Evolutionary conservation across 2,797 vertebrate species (phyloP).

Genomic region (Muscicapa comitata): DNA sequence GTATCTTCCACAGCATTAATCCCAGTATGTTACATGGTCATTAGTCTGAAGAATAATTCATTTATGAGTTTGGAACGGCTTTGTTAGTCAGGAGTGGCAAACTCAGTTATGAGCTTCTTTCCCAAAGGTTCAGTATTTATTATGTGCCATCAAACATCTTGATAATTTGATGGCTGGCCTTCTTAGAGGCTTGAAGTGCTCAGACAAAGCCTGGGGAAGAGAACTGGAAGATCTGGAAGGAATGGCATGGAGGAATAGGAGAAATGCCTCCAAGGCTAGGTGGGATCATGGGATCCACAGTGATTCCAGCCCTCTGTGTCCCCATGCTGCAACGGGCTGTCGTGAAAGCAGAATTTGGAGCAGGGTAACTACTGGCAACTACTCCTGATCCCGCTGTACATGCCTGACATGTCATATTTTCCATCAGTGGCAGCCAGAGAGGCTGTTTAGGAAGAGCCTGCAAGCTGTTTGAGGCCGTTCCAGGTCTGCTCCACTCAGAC

Average conservation of each 20-base stretch:
- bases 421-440: not conserved
- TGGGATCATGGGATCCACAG: not conserved
- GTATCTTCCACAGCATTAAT: not conserved
- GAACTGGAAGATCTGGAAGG: not conserved
- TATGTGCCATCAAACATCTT: not conserved
- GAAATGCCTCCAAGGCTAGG: not conserved
- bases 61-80: not conserved
- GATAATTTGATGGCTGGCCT: not conserved
- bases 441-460: not conserved
- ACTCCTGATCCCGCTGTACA: accelerated
- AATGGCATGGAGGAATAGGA: not conserved
- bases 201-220: not conserved
- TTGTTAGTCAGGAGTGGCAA: not conserved
- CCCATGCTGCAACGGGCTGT: not conserved
- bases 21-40: not conserved
- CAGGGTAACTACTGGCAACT: not conserved
- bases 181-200: not conserved
- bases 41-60: not conserved
- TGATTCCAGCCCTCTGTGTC: not conserved
- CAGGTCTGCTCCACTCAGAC: not conserved
- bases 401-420: not conserved
- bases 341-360: not conserved
- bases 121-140: not conserved
- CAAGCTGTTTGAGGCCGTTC: not conserved
- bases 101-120: not conserved